Conservation (phyloP, 2,113 vertebrate species). For the Vireo altiloquus region DNA sequence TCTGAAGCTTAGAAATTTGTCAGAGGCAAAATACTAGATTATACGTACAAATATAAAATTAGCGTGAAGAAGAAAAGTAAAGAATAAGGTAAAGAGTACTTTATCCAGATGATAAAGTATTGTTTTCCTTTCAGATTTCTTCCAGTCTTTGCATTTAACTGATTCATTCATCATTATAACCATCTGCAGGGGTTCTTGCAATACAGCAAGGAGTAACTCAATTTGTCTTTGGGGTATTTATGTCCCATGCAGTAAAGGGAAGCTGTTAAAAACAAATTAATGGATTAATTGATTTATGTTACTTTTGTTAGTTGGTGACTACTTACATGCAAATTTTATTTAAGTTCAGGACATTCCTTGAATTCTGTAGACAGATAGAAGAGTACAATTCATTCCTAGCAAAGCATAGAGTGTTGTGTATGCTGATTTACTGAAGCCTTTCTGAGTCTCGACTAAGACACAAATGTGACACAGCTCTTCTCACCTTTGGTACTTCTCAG, state of each 20-base stretch:
- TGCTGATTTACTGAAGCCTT: neutral
- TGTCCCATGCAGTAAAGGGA: neutral
- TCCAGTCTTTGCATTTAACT: neutral
- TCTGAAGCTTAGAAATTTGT: neutral
- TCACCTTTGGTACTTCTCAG: neutral
- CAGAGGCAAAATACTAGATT: neutral
- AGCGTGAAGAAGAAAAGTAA: neutral
- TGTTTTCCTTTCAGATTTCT: neutral
- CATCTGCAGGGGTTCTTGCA: neutral
- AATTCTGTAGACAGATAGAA: neutral
- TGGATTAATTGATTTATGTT: neutral
- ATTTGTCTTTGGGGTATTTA: neutral
- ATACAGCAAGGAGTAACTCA: neutral
- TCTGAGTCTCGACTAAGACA: neutral
- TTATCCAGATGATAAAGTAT: neutral
- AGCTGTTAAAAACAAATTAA: neutral
- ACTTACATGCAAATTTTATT: neutral
- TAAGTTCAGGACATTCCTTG: neutral
- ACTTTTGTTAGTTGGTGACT: neutral
- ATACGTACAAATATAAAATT: neutral
- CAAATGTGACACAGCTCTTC: neutral
- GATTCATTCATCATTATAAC: neutral
- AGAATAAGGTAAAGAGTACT: too few relatives aligned
- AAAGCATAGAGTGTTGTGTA: fast-evolving
- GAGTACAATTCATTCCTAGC: neutral